Base-by-base conservation (phyloP, 2,113 vertebrate species). In the Phycodurus eques region DNA sequence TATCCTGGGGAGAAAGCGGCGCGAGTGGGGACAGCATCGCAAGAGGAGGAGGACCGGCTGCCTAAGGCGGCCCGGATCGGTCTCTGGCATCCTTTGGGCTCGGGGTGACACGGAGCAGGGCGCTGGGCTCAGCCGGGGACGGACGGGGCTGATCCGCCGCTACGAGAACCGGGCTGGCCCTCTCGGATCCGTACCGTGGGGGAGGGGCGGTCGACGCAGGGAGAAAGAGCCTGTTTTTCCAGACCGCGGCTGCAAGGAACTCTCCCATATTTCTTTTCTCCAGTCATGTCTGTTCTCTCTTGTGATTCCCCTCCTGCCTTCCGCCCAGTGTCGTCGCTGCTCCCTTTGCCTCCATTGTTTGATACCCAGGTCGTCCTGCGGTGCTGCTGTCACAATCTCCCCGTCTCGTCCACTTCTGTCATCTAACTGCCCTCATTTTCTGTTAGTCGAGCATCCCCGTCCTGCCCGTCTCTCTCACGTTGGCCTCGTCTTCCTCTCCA, bases 201-300 rank as follows among this genome's bases (percentile, higher is more conserved):
- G 92, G 92, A 92, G 92, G 91, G 93, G 93, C 79, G 66, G 83
- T 72, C 77, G 82, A 91, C 73, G 86, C 89, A 90, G 76, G 80
- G 67, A 72, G 85, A 85, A 74, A 80, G 81, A 89, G 85, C 72
- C 84, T 91, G 86, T 90, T 92, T 92, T 92, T 89, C 87, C 79
- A 87, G 83, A 90, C 86, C 82, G 71, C 56, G 61, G 78, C 80
- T 27, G 22, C 19, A 22, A 61, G 42, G 42, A 65, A 65, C 63
- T 44, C n/a, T 22, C 64, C n/a, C 75, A 75, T 47, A 70, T 78
- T 73, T 83, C 74, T 79, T n/a, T 73, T 42, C 47, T 67, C 64
- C 79, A 76, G 73, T 78, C 71, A 74, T 80, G 39, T 75, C 67
- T 69, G 31, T 82, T 77, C 68, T 70, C 79, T 86, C 76, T 77